These are phyloP conservation scores for Andricus grossulariae DNA, from an alignment of 1,140 invertebrate genomes.

Conservation along the genomic window DNA sequence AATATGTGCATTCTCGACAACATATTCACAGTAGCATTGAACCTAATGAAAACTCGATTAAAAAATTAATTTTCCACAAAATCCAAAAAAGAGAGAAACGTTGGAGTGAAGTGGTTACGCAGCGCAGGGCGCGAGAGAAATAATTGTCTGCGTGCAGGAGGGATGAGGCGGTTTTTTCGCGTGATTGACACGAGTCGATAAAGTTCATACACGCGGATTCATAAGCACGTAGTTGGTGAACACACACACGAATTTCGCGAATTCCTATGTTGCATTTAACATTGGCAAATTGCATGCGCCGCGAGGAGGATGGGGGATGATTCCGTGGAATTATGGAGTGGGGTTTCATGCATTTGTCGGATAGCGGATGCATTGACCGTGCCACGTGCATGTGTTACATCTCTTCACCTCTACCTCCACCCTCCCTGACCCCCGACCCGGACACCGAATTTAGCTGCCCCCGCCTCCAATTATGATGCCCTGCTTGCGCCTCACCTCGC, in stretches of 20 bases:
- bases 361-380: conserved; percentile 70
- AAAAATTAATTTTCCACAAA: not conserved
- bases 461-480: conserved; percentile 34
- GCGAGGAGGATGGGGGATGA: conserved; percentile 42
- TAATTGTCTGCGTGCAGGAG: conserved; percentile 41
- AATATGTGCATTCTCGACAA: no score
- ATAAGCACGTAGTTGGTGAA: conserved; percentile 57
- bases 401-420: conserved; percentile 45
- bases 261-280: conserved; percentile 69
- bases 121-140: conserved; percentile 27
- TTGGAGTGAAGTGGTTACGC: conserved; percentile 23
- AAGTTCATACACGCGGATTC: conserved; percentile 63
- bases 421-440: not conserved
- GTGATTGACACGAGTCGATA: conserved; percentile 73
- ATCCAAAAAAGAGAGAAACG: not conserved
- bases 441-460: conserved; percentile 15
- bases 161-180: conserved; percentile 48
- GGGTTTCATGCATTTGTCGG: conserved; percentile 66
- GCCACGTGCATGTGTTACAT: conserved; percentile 74
- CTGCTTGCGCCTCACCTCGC: conserved; percentile 41
- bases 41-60: not conserved
- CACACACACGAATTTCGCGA: conserved; percentile 47
- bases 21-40: not conserved
- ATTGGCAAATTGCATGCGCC: conserved; percentile 64
- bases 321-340: conserved; percentile 35